phyloP scores from a whole-genome alignment of 2,888 invertebrate genomes.

The Digitonthophagus gazella region DNA sequence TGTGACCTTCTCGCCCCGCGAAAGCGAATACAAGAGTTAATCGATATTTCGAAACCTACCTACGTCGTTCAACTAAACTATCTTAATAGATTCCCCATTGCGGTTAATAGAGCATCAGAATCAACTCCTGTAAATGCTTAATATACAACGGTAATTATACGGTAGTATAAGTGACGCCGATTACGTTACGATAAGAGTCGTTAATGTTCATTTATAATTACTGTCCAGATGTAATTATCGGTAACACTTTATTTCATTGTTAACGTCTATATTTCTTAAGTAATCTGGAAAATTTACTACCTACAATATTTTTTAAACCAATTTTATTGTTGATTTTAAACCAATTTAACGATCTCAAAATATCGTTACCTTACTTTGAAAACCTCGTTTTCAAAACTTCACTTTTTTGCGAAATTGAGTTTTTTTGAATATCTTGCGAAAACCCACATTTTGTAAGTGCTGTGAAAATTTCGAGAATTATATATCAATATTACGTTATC shows the following conservation, averaged over 20 bases:
- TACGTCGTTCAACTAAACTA: background rate
- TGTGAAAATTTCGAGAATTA: no score
- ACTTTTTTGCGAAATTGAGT: no score
- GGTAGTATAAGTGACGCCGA: background rate
- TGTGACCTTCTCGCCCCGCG: background rate
- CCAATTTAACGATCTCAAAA: no score
- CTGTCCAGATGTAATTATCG: background rate
- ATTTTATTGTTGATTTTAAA: no score
- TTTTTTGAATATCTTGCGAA: no score
- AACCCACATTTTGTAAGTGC: no score
- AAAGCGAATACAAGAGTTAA: background rate
- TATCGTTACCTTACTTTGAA: no score
- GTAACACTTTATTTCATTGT: background rate
- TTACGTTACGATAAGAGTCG: background rate
- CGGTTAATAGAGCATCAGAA: background rate
- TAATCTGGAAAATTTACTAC: background rate
- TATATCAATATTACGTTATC: no score
- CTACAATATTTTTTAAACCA: background rate
- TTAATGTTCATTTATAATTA: background rate
- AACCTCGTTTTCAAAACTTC: no score
- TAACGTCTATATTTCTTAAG: no score
- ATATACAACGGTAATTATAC: background rate
- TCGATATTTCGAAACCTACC: background rate
- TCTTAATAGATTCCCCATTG: background rate
- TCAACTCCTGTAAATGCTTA: background rate